Evolutionary conservation across 53 echinoderm and acorn worm species (phyloP).

Genomic region (Mesocentrotus franciscanus): DNA sequence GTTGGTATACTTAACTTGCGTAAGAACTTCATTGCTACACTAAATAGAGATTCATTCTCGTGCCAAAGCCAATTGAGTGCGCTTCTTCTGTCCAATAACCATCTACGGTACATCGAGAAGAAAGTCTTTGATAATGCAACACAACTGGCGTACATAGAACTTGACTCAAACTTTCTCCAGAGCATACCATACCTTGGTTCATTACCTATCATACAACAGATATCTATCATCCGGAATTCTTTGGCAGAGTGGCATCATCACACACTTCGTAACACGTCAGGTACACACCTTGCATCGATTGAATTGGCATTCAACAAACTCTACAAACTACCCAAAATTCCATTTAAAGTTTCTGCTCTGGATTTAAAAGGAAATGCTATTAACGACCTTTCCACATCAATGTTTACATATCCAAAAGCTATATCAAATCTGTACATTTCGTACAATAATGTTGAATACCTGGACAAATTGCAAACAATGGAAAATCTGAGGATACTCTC

Average conservation of each 20-base stretch:
- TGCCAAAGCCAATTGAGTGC: background rate
- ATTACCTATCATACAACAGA: background rate
- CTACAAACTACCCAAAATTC: background rate
- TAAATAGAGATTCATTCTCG: background rate
- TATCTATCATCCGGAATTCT: background rate
- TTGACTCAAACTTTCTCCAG: background rate
- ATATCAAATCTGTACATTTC: too few species aligned
- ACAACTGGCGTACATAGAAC: background rate
- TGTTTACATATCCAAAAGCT: too few species aligned
- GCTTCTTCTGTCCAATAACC: background rate
- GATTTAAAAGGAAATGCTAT: too few species aligned
- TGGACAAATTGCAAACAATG: background rate
- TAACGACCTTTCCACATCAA: too few species aligned
- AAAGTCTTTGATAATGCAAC: background rate
- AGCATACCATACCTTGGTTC: background rate
- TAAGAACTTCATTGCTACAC: too few species aligned
- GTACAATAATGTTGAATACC: background rate
- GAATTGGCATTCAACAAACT: background rate
- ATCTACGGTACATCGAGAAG: background rate
- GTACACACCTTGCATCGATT: background rate
- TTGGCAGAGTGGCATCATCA: background rate
- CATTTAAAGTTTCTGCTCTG: background rate
- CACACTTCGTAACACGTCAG: background rate
- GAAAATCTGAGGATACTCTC: background rate
- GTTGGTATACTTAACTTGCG: too few species aligned